phyloP scores from a whole-genome alignment of 1,140 invertebrate species.

The Stegodyphus dumicola region DNA sequence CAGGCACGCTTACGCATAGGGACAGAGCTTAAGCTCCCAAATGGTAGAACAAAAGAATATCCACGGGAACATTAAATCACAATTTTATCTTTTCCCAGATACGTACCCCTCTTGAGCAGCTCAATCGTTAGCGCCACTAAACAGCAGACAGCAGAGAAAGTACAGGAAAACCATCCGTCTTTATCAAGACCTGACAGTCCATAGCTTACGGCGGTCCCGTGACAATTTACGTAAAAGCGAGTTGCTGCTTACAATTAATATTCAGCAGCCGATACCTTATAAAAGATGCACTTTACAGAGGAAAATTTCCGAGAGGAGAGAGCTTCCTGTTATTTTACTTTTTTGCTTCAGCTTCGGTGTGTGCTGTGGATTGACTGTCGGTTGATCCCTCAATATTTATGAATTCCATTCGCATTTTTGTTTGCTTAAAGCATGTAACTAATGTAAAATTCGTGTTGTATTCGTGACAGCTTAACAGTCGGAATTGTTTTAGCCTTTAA shows the following conservation, averaged over 20 bases:
- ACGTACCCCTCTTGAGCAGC: background rate
- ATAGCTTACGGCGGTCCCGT: constrained; percentile 45
- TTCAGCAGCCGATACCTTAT: constrained; percentile 46
- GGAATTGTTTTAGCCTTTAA: too few species aligned
- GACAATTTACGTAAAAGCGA: constrained; percentile 54
- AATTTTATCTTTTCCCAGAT: constrained; percentile 40
- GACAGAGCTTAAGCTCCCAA: too few species aligned
- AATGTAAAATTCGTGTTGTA: too few species aligned
- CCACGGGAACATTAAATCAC: constrained; percentile 50
- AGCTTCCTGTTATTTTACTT: too few species aligned
- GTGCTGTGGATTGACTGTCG: too few species aligned
- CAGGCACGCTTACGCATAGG: too few species aligned
- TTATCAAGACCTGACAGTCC: constrained; percentile 38
- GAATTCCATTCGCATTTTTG: too few species aligned
- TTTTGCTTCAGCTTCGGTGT: too few species aligned
- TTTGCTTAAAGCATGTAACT: too few species aligned
- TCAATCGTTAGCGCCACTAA: constrained; percentile 28
- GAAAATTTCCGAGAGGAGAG: background rate
- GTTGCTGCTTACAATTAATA: constrained; percentile 50
- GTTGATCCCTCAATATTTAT: too few species aligned
- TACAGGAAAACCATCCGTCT: constrained; percentile 31
- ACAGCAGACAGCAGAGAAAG: constrained; percentile 21
- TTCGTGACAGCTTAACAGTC: too few species aligned
- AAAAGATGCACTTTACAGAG: constrained; percentile 26
- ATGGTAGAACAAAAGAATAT: background rate